A percentile compares a stretch with the other conserved stretches of the same genome.
phyloP scores from a whole-genome alignment of 2,797 vertebrate genomes.

The Pseudochirops cupreus region DNA sequence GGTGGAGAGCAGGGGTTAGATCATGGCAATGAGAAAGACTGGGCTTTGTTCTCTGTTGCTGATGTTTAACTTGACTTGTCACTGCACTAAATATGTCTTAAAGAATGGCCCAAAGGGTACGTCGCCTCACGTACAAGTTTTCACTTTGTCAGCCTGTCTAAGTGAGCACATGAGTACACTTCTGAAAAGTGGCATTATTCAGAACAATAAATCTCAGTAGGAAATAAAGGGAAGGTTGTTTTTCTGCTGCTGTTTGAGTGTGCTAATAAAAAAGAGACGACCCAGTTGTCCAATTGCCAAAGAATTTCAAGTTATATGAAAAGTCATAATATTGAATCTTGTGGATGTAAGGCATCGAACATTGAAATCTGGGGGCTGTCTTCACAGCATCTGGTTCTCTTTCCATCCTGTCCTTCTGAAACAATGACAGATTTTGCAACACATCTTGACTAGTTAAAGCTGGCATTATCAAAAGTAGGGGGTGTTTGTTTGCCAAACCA shows the following conservation, averaged over 20 bases:
- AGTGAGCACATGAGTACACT: conserved; percentile 83
- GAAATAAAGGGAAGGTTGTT: conserved; percentile 81
- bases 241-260: conserved; percentile 80
- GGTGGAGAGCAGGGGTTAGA: conserved; percentile 60
- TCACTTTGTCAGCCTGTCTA: conserved; percentile 84
- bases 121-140: conserved; percentile 82
- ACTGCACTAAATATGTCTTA: conserved; percentile 77
- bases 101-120: conserved; percentile 77
- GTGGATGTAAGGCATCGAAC: neutral
- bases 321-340: conserved; percentile 35
- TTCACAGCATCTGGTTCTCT: neutral
- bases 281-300: conserved; percentile 64
- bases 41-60: conserved; percentile 56
- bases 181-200: conserved; percentile 84
- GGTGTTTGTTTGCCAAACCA: neutral
- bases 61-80: conserved; percentile 69
- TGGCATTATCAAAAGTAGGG: neutral
- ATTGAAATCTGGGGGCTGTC: conserved; percentile 1
- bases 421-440: neutral
- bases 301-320: conserved; percentile 46
- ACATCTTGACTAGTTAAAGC: neutral
- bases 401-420: conserved; percentile 45
- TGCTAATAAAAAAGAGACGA: conserved; percentile 75
- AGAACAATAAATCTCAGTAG: conserved; percentile 84
- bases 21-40: conserved; percentile 46